These are phyloP conservation scores for Exaiptasia diaphana DNA, from an alignment of 64 coral and sea anemone genomes.

Conservation along the genomic window DNA sequence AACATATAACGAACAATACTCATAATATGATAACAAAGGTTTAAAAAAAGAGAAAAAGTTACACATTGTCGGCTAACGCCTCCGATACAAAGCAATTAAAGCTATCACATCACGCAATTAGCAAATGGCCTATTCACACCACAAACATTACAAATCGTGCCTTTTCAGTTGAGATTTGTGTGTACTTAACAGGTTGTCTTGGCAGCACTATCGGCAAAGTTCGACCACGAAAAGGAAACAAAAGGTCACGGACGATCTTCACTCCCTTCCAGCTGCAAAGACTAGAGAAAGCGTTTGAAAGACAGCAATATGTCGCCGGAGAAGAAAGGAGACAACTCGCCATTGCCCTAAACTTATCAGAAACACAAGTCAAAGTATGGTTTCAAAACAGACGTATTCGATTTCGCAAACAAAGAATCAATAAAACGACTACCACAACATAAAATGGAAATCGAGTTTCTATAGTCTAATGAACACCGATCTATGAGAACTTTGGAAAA, in stretches of 20 bases:
- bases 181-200: slow-evolving; percentile 11
- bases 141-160: too few relatives aligned
- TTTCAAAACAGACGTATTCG: slow-evolving; percentile 62
- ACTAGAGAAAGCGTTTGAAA: slow-evolving; percentile 36
- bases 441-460: too few relatives aligned
- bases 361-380: slow-evolving; percentile 66
- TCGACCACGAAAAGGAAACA: neutral
- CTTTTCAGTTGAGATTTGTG: too few relatives aligned
- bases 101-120: too few relatives aligned
- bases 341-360: slow-evolving; percentile 8
- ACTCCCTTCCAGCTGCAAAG: slow-evolving; percentile 48
- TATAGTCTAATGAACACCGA: too few relatives aligned
- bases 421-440: neutral
- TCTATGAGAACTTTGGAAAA: too few relatives aligned
- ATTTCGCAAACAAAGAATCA: slow-evolving; percentile 30
- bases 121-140: too few relatives aligned
- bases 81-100: too few relatives aligned
- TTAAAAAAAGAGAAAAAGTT: too few relatives aligned
- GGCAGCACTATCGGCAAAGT: neutral
- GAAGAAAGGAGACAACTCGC: slow-evolving; percentile 41
- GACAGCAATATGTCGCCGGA: slow-evolving; percentile 54
- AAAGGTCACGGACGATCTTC: slow-evolving; percentile 52
- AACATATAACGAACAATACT: too few relatives aligned
- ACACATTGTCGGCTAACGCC: too few relatives aligned
- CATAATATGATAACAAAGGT: too few relatives aligned